These are phyloP conservation scores for Leucoptera coffeella DNA, from an alignment of 2,888 invertebrate species.

Conservation along the genomic window DNA sequence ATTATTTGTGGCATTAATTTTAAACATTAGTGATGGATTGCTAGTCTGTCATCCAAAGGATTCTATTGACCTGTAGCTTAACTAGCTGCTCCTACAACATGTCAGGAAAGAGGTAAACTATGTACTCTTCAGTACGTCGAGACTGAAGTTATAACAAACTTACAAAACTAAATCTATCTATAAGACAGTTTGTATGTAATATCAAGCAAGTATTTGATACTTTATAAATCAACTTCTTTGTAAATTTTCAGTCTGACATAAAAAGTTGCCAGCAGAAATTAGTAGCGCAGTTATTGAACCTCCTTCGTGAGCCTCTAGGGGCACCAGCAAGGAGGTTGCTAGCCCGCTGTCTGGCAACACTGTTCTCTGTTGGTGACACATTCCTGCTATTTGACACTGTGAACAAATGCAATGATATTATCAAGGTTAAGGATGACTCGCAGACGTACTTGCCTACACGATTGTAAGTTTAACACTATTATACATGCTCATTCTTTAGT, in stretches of 20 bases:
- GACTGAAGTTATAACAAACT: too few relatives aligned
- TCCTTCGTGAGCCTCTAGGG: constrained; percentile 86
- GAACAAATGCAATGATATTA: constrained; percentile 95
- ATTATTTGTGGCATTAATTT: too few relatives aligned
- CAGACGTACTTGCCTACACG: constrained; percentile 91
- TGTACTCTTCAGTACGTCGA: too few relatives aligned
- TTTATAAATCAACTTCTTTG: too few relatives aligned
- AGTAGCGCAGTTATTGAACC: constrained; percentile 86
- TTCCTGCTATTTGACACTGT: constrained; percentile 95
- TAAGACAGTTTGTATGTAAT: too few relatives aligned
- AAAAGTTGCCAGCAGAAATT: constrained; percentile 94
- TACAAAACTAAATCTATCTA: too few relatives aligned
- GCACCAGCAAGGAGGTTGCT: constrained; percentile 90
- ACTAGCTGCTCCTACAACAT: too few relatives aligned
- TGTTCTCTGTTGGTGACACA: constrained; percentile 97
- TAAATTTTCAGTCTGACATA: constrained; percentile 75
- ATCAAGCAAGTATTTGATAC: too few relatives aligned
- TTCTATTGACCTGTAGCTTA: too few relatives aligned
- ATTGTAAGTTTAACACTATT: constrained; percentile 73
- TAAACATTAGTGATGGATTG: too few relatives aligned
- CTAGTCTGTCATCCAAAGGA: too few relatives aligned
- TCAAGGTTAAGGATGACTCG: constrained; percentile 96
- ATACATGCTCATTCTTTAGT: background rate
- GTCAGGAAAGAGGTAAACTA: too few relatives aligned
- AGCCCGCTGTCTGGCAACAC: constrained; percentile 84